A percentile compares a stretch with the other conserved stretches of the same genome.
These are phyloP conservation scores for Drymodes brunneopygia DNA, from an alignment of 2,113 vertebrate genomes.

Conservation along the genomic window DNA sequence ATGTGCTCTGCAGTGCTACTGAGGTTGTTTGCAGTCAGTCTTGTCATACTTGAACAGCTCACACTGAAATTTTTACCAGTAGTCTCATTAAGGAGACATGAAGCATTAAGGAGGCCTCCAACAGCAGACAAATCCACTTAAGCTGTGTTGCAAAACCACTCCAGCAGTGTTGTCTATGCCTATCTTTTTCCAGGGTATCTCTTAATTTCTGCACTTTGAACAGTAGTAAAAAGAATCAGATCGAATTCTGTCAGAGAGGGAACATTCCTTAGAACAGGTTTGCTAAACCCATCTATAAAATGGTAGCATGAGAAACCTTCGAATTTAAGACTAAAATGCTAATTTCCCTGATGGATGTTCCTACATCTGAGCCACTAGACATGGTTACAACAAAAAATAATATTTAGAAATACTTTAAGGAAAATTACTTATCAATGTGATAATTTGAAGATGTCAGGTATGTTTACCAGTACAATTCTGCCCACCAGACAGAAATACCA, in stretches of 20 bases:
- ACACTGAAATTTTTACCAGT: constrained; percentile 10
- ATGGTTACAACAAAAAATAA: background rate
- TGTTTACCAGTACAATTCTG: background rate
- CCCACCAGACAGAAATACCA: background rate
- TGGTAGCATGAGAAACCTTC: background rate
- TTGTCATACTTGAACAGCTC: background rate
- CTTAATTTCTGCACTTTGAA: background rate
- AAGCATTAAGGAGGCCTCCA: constrained; percentile 3
- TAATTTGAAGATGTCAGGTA: background rate
- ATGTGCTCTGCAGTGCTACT: background rate
- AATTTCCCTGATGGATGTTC: background rate
- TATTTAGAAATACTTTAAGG: background rate
- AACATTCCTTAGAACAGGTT: background rate
- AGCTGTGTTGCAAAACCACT: background rate
- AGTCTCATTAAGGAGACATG: background rate
- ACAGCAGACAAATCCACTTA: background rate
- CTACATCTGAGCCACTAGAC: background rate
- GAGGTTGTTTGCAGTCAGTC: background rate
- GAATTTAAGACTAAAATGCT: background rate
- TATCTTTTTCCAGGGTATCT: background rate
- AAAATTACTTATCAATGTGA: background rate
- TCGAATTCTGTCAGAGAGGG: background rate
- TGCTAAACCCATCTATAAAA: background rate
- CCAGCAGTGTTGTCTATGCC: background rate
- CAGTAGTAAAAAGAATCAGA: background rate